Conservation (phyloP, 2,113 vertebrate species). For the Lipotes vexillifer region DNA sequence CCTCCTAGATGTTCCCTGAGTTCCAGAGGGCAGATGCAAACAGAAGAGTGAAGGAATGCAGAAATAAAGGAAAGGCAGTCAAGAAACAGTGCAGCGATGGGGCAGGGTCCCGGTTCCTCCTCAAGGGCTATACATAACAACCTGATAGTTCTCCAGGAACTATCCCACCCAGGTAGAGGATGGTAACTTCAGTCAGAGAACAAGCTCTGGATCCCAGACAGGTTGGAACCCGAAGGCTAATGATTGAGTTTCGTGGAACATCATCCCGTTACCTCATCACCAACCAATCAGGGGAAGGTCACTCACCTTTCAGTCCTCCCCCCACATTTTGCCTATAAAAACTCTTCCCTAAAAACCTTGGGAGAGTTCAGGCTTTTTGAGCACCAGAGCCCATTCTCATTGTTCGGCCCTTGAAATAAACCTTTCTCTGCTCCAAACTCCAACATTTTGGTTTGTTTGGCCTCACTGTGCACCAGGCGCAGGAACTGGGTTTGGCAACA, state of each 20-base stretch:
- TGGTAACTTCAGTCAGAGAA: background rate
- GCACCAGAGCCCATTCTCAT: background rate
- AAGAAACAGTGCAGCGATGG: background rate
- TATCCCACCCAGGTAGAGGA: background rate
- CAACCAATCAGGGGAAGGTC: background rate
- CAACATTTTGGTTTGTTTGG: background rate
- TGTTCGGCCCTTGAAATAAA: background rate
- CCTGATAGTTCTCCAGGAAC: background rate
- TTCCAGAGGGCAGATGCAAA: background rate
- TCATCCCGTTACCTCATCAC: background rate
- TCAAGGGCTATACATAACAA: fast-evolving
- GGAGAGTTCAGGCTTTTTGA: background rate
- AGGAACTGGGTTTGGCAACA: background rate
- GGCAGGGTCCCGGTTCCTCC: background rate
- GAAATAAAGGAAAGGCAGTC: background rate
- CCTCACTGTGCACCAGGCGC: background rate
- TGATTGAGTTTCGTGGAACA: background rate
- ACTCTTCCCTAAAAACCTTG: background rate
- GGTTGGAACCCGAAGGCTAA: background rate
- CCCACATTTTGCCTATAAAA: background rate
- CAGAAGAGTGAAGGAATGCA: background rate
- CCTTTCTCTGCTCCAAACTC: background rate
- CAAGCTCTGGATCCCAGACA: background rate
- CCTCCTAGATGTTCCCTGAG: background rate
- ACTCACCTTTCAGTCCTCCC: background rate